phyloP scores from a whole-genome alignment of 2,113 vertebrate species.

The Vombatus ursinus region DNA sequence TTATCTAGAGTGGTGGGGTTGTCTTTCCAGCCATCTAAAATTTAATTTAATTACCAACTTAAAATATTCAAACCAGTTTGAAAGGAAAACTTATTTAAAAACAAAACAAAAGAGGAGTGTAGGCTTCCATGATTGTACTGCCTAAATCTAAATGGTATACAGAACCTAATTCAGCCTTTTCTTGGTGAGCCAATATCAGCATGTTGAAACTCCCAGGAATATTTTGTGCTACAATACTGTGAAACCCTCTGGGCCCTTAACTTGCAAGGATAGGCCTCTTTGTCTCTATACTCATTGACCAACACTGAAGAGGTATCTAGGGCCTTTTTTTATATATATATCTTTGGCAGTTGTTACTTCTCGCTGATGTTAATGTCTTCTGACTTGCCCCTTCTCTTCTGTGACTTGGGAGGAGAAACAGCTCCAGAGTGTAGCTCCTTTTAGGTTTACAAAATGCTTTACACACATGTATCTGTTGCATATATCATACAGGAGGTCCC shows the following conservation, averaged over 20 bases:
- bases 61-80: not conserved
- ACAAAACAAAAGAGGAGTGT: not conserved
- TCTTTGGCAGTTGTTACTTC: not conserved
- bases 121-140: not conserved
- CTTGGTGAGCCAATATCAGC: not conserved
- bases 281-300: not conserved
- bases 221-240: not conserved
- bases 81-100: too few species aligned
- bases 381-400: not conserved
- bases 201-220: not conserved
- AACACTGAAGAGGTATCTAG: not conserved
- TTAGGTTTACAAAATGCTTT: not conserved
- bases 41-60: not conserved
- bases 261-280: not conserved
- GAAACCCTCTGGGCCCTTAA: not conserved
- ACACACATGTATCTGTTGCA: not conserved
- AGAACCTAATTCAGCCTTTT: not conserved
- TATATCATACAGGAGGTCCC: not conserved
- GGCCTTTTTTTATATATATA: too few species aligned
- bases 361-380: not conserved
- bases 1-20: not conserved
- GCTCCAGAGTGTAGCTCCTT: not conserved
- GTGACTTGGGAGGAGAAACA: not conserved
- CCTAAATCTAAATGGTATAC: not conserved
- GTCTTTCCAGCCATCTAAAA: not conserved